Evolutionary conservation across 2,797 vertebrate genomes (phyloP), one percentile per base, ranked within the genome.

Genomic region (Hoplostethus mediterraneus): DNA sequence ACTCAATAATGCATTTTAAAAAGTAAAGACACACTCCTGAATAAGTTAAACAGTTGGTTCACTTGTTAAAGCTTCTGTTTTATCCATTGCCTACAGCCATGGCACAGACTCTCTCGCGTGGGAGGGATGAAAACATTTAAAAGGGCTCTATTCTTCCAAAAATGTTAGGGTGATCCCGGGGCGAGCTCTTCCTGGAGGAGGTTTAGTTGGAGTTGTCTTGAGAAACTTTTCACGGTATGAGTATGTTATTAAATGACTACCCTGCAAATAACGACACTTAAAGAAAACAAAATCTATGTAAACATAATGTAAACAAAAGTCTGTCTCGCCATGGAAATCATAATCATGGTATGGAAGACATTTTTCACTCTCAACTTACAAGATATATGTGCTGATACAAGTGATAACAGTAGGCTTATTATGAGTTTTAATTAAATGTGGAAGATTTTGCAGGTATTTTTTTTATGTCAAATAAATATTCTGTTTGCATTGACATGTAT

Each of bases 1-100:
- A 56, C 59, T 80, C 61, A 59, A 76, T 67, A 36, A 49, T 17
- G 67, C 61, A 82, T 63, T 71, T 73, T 52, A 76, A 65, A 81
- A 75, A 60, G 33, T 61, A 61, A 45, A 4, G 33, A 36, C 33
- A 36, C 14, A 13, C 44, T 45, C 28, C 3, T 28, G 28, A 28
- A 28, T 28, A 28, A 28, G 28, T 28, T 28, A 28, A 28, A 28
- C 28, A 28, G 28, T 28, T 14, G 14, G 65, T 62, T 65, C 40
- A 17, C 25, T 21, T 62, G 42, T 66, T 57, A 52, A 44, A 80
- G 14, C 21, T 30, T 63, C 59, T 28, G 70, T 75, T 73, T 73
- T 58, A 79, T 72, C 42, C n/a, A 63, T 53, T 45, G 72, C 71
- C 72, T 55, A 6, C 64, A 77, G 81, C 28, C 64, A 63, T 28